Evolutionary conservation across 2,113 vertebrate genomes (phyloP).

Genomic region (Carassius carassius): DNA sequence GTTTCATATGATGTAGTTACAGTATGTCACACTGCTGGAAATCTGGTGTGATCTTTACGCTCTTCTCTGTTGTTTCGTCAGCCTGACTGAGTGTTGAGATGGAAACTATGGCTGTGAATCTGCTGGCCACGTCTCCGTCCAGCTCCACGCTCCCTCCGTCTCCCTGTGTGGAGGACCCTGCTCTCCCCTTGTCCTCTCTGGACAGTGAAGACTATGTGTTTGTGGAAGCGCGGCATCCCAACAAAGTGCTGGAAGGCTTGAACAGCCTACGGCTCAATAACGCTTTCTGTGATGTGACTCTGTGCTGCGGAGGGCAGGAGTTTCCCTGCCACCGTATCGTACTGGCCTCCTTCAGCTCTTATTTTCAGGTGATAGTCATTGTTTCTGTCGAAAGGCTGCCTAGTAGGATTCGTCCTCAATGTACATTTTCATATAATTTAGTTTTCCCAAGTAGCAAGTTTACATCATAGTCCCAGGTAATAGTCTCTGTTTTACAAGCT

Average conservation of each 20-base stretch:
- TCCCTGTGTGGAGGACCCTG: constrained; percentile 56
- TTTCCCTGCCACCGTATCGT: constrained; percentile 82
- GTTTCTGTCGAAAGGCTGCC: not conserved
- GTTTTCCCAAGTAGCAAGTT: too few species aligned
- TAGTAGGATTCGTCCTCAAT: not conserved
- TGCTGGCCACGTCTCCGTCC: constrained; percentile 58
- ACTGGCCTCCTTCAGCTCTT: constrained; percentile 80
- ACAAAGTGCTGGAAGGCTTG: constrained; percentile 78
- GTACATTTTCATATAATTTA: too few species aligned
- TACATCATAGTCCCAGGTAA: too few species aligned
- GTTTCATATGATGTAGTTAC: not conserved
- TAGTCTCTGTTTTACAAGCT: too few species aligned
- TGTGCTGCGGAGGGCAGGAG: constrained; percentile 81
- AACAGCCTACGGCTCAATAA: constrained; percentile 79
- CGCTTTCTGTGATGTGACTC: constrained; percentile 80
- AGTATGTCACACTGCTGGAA: too few species aligned
- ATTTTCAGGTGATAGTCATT: constrained; percentile 74
- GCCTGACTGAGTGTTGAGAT: constrained; percentile 61
- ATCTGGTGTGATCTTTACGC: not conserved
- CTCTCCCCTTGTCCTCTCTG: constrained; percentile 42
- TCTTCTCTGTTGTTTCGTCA: constrained; percentile 40
- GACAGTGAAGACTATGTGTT: constrained; percentile 77
- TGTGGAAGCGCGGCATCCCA: constrained; percentile 73
- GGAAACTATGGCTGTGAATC: constrained; percentile 66
- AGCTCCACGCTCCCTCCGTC: constrained; percentile 53